Evolutionary conservation across 2,888 invertebrate genomes (phyloP).

Genomic region (Ischnus inquisitorius): DNA sequence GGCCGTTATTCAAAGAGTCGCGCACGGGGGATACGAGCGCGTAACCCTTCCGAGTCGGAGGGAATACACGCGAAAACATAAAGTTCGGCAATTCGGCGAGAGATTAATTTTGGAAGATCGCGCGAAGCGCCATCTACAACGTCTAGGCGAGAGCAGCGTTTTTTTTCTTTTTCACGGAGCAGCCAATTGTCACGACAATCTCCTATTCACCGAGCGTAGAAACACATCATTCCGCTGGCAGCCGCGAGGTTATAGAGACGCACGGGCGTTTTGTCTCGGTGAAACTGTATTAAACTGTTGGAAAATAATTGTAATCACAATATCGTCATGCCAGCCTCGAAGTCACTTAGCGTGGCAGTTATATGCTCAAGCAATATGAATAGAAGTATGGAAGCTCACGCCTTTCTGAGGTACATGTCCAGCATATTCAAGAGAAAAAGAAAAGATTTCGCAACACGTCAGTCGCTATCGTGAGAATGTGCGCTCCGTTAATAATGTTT

Average conservation of each 20-base stretch:
- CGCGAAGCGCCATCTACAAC: not conserved
- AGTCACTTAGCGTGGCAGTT: slow-evolving; percentile 93
- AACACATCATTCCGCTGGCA: not conserved
- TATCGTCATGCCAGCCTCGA: slow-evolving; percentile 79
- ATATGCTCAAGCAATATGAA: slow-evolving; percentile 99
- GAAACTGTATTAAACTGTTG: not conserved
- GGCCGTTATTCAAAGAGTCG: not conserved
- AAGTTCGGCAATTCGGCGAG: not conserved
- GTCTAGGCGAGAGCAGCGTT: not conserved
- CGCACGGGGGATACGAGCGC: not conserved
- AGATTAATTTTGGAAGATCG: slow-evolving; percentile 4
- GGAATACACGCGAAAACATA: not conserved
- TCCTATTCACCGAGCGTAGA: not conserved
- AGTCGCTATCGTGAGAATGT: not conserved
- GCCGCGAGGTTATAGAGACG: not conserved
- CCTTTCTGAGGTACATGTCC: slow-evolving; percentile 91
- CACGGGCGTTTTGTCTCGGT: not conserved
- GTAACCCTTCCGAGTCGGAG: not conserved
- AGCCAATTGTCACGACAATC: not conserved
- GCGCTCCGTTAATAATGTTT: not conserved
- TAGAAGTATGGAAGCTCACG: slow-evolving; percentile 99
- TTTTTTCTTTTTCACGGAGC: not conserved
- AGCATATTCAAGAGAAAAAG: too few species aligned
- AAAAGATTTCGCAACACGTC: not conserved
- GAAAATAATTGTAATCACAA: not conserved